Evolutionary conservation across 2,797 vertebrate genomes (phyloP).

Genomic region (Gambusia yucatana): DNA sequence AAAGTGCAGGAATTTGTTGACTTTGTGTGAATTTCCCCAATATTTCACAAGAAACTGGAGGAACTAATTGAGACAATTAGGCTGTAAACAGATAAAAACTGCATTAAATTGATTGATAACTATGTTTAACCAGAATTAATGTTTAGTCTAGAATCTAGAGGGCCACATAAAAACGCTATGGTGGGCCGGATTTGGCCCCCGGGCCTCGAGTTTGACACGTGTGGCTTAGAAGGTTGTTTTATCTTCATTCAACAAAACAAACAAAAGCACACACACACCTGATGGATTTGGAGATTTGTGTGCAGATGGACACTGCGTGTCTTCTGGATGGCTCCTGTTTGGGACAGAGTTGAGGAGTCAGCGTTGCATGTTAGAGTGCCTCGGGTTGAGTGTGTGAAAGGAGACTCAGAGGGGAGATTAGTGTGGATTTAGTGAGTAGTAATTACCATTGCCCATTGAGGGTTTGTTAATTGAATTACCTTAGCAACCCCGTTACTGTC

Average conservation of each 20-base stretch:
- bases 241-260: not conserved
- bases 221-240: not conserved
- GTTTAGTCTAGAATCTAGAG: too few relatives aligned
- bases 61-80: too few relatives aligned
- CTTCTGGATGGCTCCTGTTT: slow-evolving; percentile 25
- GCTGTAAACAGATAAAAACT: too few relatives aligned
- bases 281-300: slow-evolving; percentile 12
- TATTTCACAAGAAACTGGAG: too few relatives aligned
- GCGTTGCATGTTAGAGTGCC: slow-evolving; percentile 38
- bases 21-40: too few relatives aligned
- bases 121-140: too few relatives aligned
- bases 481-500: slow-evolving; percentile 63
- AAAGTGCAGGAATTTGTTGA: too few relatives aligned
- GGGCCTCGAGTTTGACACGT: too few relatives aligned
- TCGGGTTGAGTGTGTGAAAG: slow-evolving; percentile 48
- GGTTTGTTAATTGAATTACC: slow-evolving; percentile 82
- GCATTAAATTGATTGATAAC: too few relatives aligned
- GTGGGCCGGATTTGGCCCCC: too few relatives aligned
- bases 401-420: slow-evolving; percentile 77
- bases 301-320: not conserved
- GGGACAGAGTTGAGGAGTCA: slow-evolving; percentile 44
- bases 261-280: not conserved
- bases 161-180: too few relatives aligned
- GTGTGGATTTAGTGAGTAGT: slow-evolving; percentile 77
- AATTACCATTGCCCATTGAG: slow-evolving; percentile 75